phyloP scores from a whole-genome alignment of 2,797 vertebrate species.

The Rallus crepitans region DNA sequence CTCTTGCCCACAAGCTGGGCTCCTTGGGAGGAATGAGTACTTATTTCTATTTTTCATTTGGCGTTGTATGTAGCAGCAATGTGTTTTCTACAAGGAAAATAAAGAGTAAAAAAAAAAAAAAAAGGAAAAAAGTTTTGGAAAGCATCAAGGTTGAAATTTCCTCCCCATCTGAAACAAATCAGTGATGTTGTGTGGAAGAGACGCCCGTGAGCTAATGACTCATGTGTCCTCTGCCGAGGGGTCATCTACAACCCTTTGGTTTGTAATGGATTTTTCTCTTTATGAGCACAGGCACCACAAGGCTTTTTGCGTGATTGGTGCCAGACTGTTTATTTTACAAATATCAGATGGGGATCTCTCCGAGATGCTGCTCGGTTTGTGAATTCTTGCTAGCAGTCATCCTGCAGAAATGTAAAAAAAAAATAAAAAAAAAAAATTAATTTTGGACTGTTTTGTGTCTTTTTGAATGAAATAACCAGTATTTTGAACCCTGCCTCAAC shows the following conservation, averaged over 20 bases:
- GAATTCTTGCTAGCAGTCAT: background rate
- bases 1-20: background rate
- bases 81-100: background rate
- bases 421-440: background rate
- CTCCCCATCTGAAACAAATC: constrained; percentile 41
- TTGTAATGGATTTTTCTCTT: constrained; percentile 21
- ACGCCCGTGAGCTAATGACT: constrained; percentile 31
- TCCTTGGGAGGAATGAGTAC: background rate
- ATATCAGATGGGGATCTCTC: constrained; percentile 29
- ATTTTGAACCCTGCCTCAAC: constrained; percentile 78
- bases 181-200: background rate
- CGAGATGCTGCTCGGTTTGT: background rate
- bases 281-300: background rate
- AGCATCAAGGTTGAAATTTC: background rate
- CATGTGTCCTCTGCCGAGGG: constrained; percentile 16
- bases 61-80: background rate
- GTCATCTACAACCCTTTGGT: background rate
- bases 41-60: constrained; percentile 16
- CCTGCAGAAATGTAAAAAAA: background rate
- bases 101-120: background rate
- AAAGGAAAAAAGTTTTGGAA: background rate
- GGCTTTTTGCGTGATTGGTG: constrained; percentile 5
- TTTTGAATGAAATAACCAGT: constrained; percentile 59
- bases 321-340: constrained; percentile 30
- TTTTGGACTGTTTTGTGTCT: background rate